Evolutionary conservation across 2,888 invertebrate genomes (phyloP).

Genomic region (Hydropsyche betteni): DNA sequence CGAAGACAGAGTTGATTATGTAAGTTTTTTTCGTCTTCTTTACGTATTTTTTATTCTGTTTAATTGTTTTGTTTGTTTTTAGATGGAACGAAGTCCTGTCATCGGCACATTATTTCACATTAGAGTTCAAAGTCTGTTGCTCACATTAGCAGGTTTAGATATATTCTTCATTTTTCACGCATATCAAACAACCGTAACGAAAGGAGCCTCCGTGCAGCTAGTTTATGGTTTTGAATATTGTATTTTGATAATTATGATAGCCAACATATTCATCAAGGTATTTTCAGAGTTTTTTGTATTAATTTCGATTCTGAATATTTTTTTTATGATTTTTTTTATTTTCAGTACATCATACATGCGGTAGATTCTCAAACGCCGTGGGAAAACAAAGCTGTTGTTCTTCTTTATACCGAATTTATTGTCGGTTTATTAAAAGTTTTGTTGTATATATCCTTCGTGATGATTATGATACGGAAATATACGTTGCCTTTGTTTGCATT

Average conservation of each 20-base stretch:
- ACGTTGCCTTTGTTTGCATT: constrained; percentile 98
- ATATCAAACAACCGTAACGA: constrained; percentile 89
- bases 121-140: constrained; percentile 84
- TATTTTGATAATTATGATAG: constrained; percentile 90
- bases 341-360: constrained; percentile 72
- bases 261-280: constrained; percentile 93
- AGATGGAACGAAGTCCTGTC: constrained; percentile 99
- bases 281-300: constrained; percentile 29
- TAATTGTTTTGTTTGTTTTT: constrained; percentile 54
- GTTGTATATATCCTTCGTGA: constrained; percentile 91
- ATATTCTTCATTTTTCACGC: constrained; percentile 91
- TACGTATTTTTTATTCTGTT: background rate
- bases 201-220: constrained; percentile 96
- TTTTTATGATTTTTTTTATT: constrained; percentile 47
- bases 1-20: constrained; percentile 98
- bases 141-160: constrained; percentile 84
- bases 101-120: constrained; percentile 96
- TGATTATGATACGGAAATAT: constrained; percentile 96
- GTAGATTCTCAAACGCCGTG: constrained; percentile 93
- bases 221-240: constrained; percentile 99
- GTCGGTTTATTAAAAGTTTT: constrained; percentile 88
- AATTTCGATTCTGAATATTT: background rate
- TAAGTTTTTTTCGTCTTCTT: constrained; percentile 66
- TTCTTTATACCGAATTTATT: constrained; percentile 94
- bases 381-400: constrained; percentile 98